These are phyloP conservation scores for Sycophila sp. DNA, from an alignment of 1,140 invertebrate genomes.

Conservation along the genomic window DNA sequence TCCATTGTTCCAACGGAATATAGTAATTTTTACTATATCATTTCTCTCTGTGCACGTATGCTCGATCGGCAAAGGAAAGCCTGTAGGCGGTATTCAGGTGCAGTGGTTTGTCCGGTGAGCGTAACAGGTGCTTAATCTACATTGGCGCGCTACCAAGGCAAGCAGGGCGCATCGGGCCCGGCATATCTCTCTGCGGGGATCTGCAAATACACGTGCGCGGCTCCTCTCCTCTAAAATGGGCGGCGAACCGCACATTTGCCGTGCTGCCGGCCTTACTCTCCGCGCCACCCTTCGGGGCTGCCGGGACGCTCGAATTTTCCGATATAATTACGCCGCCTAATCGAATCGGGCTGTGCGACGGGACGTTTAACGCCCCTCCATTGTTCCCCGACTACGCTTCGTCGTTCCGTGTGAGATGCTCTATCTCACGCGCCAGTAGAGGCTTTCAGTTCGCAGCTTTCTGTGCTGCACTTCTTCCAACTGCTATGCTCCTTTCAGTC, in stretches of 20 bases:
- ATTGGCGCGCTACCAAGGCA: conserved; percentile 1
- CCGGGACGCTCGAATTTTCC: not conserved
- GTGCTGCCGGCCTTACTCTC: not conserved
- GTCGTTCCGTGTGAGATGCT: too few relatives aligned
- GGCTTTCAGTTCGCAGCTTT: too few relatives aligned
- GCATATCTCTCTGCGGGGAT: not conserved
- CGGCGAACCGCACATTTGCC: not conserved
- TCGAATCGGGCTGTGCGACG: not conserved
- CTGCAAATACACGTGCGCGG: not conserved
- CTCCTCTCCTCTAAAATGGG: not conserved
- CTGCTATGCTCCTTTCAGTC: too few relatives aligned
- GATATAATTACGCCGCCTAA: conserved; percentile 8
- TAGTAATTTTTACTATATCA: too few relatives aligned
- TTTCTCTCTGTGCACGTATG: too few relatives aligned
- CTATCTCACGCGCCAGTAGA: too few relatives aligned
- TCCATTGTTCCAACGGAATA: too few relatives aligned
- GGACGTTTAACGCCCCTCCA: not conserved
- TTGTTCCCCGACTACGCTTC: too few relatives aligned
- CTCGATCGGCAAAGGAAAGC: too few relatives aligned
- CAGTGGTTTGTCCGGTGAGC: not conserved
- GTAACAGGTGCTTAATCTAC: conserved; percentile 23
- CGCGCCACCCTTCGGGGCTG: not conserved
- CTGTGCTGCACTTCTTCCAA: too few relatives aligned
- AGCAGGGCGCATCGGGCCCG: not conserved
- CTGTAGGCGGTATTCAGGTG: not conserved